A percentile compares a stretch with the other conserved stretches of the same genome.
Evolutionary conservation across 1,140 invertebrate species (phyloP).

Genomic region (Heterodera carotae): DNA sequence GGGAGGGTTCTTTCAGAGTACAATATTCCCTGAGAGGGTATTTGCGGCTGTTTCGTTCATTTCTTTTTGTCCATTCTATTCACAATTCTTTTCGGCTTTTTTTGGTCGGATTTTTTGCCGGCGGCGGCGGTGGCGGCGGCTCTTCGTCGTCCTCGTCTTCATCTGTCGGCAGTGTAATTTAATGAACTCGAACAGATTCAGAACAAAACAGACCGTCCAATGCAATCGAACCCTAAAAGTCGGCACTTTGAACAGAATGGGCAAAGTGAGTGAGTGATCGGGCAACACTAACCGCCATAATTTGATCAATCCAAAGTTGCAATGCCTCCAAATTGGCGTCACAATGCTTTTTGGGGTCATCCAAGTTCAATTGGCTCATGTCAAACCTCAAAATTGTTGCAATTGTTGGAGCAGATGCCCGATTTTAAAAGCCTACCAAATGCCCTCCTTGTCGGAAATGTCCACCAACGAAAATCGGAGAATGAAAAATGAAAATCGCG

Average conservation of each 20-base stretch:
- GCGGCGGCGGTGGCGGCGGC: constrained; percentile 49
- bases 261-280: not conserved
- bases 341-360: constrained; percentile 64
- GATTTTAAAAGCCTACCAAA: constrained; percentile 50
- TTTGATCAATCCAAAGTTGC: constrained; percentile 65
- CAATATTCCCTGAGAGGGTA: too few relatives aligned
- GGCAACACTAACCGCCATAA: constrained; percentile 43
- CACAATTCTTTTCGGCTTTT: constrained; percentile 39
- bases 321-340: constrained; percentile 63
- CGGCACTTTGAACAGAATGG: not conserved
- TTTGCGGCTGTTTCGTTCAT: constrained; percentile 5
- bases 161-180: constrained; percentile 11
- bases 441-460: constrained; percentile 64
- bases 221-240: constrained; percentile 53
- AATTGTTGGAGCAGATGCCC: too few relatives aligned
- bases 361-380: constrained; percentile 64
- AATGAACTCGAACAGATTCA: constrained; percentile 1
- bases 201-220: constrained; percentile 54
- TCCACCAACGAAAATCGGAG: constrained; percentile 50
- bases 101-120: constrained; percentile 43
- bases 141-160: constrained; percentile 59
- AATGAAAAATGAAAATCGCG: not conserved
- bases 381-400: constrained; percentile 46
- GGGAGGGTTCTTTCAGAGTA: too few relatives aligned
- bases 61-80: not conserved